Evolutionary conservation across 2,113 vertebrate genomes (phyloP), one percentile per base, ranked within the genome.

Genomic region (Myxocyprinus asiaticus): DNA sequence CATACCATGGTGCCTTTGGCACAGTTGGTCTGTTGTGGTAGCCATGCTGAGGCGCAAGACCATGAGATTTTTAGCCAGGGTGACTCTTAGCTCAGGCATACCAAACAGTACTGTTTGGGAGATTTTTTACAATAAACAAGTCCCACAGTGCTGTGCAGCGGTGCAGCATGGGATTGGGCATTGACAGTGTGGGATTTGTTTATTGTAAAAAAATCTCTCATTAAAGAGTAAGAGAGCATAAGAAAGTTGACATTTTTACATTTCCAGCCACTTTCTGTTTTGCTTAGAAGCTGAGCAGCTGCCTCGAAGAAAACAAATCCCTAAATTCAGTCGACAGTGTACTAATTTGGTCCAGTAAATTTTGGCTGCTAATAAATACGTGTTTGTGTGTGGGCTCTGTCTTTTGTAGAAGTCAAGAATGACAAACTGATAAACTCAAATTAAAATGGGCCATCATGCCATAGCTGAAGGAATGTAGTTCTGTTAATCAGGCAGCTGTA

Each of bases 401-500:
- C 22, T 33, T 33, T 64, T 56, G 72, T 72, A 74, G 77, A 76
- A 81, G 81, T 85, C 83, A 80, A 59, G 15, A 66, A 61, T 76
- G 79, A 69, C 80, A 69, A 48, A 51, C 47, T 69, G 33, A 47
- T 17, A 63, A 81, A 78, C 64, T 66, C 42, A 43, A 74, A 33
- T 67, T 33, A 63, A 72, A 63, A 59, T 42, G 50, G 47, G 44
- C 17, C 47, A 3, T 59, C 14, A 22, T 79, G 56, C 44, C 12
- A 44, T 10, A 44, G 55, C 22, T 17, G 22, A 65, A 43, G n/a
- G n/a, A n/a, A n/a, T n/a, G n/a, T n/a, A n/a, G 22, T 33, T 33
- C 22, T 33, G 22, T 33, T 33, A 33, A 75, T 79, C 64, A 82
- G 64, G 64, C 14, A 56, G 53, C 61, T 56, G 14, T 69, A 70